Percentiles rank a stretch among this genome's conserved stretches.
Conservation (phyloP, 2,888 invertebrate species). For the Eupithecia exiguata region DNA sequence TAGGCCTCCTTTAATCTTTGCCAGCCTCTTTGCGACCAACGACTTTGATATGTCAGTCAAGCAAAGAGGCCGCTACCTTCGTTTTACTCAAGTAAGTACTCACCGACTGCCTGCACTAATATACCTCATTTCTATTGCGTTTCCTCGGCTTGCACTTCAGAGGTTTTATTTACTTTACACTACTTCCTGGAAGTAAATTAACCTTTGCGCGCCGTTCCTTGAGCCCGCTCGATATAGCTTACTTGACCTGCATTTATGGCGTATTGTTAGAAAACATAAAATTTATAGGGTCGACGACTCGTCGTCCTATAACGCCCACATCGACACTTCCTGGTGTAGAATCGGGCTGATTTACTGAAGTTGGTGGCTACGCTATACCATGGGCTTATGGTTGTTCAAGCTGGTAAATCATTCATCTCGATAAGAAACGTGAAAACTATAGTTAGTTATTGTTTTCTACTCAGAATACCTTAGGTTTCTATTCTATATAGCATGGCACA, state of each 20-base stretch:
- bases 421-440: background rate
- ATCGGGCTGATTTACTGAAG: background rate
- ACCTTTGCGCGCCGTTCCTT: conserved; percentile 53
- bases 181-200: conserved; percentile 41
- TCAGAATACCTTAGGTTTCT: background rate
- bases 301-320: conserved; percentile 52
- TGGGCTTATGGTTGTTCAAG: background rate
- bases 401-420: background rate
- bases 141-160: background rate
- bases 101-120: background rate
- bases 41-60: too few species aligned
- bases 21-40: too few species aligned
- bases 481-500: too few species aligned
- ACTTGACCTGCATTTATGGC: conserved; percentile 62
- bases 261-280: conserved; percentile 66
- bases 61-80: too few species aligned
- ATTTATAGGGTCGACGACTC: conserved; percentile 60
- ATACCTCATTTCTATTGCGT: background rate
- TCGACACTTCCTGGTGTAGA: conserved; percentile 47
- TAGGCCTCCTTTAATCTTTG: too few species aligned
- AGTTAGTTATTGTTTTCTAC: background rate
- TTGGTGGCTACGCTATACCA: background rate
- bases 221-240: conserved; percentile 41
- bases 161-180: conserved; percentile 23
- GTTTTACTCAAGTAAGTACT: background rate